These are phyloP conservation scores for Paralichthys olivaceus DNA, from an alignment of 2,113 vertebrate genomes.

Conservation along the genomic window DNA sequence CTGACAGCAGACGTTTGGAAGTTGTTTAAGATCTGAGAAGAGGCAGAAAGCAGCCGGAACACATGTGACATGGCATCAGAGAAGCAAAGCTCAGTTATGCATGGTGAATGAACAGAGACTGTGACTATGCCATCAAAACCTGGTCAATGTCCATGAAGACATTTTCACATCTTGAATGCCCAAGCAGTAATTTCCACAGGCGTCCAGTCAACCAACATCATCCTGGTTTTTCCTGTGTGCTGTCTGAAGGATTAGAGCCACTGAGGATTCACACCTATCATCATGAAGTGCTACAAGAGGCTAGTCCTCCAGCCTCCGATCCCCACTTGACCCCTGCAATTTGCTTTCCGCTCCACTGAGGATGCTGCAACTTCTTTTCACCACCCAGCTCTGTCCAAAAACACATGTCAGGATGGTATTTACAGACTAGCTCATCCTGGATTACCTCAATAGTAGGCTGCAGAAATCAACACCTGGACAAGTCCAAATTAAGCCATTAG, in stretches of 20 bases:
- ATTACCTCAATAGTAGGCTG: neutral
- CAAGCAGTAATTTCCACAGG: no score
- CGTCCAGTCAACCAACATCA: no score
- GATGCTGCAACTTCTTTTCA: neutral
- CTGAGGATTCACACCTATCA: neutral
- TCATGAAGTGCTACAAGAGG: neutral
- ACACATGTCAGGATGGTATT: neutral
- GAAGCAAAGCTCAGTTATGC: neutral
- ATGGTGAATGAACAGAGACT: neutral
- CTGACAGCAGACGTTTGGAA: no score
- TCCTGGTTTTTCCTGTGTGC: neutral
- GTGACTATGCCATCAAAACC: neutral
- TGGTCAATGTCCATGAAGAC: neutral
- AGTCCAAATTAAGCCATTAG: neutral
- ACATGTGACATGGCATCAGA: neutral
- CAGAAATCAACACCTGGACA: no score
- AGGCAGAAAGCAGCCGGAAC: no score
- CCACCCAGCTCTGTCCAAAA: neutral
- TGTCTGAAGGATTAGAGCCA: neutral
- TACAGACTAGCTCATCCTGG: neutral
- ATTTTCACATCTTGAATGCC: no score
- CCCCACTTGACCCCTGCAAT: neutral
- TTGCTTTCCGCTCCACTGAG: neutral
- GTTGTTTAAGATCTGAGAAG: no score
- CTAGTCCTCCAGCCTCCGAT: neutral